Evolutionary conservation across 2,888 invertebrate genomes (phyloP).

Genomic region (Copidosoma aretas): DNA sequence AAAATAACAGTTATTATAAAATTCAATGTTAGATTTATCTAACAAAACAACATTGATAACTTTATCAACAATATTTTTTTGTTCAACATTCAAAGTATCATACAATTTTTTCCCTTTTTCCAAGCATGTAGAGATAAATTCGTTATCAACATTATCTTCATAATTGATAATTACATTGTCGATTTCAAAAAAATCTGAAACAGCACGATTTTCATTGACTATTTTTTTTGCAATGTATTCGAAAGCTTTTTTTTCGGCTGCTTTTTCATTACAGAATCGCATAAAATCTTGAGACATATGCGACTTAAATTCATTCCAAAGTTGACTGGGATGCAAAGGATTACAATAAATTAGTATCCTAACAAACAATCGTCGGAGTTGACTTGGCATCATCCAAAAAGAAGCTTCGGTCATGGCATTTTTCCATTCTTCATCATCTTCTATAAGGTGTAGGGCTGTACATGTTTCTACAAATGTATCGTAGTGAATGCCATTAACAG

Average conservation of each 20-base stretch:
- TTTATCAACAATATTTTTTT: background rate
- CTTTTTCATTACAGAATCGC: background rate
- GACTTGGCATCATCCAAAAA: constrained; percentile 38
- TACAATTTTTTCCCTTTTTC: background rate
- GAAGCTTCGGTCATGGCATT: constrained; percentile 9
- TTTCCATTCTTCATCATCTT: constrained; percentile 30
- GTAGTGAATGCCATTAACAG: constrained; percentile 43
- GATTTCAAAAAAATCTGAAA: constrained; percentile 35
- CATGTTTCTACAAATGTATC: constrained; percentile 34
- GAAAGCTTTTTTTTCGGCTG: constrained; percentile 21
- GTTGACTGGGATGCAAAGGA: constrained; percentile 38
- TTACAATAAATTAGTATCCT: constrained; percentile 44
- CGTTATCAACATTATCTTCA: background rate
- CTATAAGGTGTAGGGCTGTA: constrained; percentile 18
- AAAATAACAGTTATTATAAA: constrained; percentile 14
- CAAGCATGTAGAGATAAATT: constrained; percentile 2
- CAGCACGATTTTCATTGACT: constrained; percentile 15
- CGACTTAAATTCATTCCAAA: constrained; percentile 40
- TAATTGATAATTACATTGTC: constrained; percentile 15
- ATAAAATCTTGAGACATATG: constrained; percentile 40
- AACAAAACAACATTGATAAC: constrained; percentile 54
- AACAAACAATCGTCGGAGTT: constrained; percentile 49
- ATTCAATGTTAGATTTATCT: background rate
- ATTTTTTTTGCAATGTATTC: constrained; percentile 26
- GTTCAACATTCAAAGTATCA: background rate